Evolutionary conservation across 2,888 invertebrate species (phyloP), one percentile per base, ranked within the genome.

Genomic region (Yponomeuta sedellus): DNA sequence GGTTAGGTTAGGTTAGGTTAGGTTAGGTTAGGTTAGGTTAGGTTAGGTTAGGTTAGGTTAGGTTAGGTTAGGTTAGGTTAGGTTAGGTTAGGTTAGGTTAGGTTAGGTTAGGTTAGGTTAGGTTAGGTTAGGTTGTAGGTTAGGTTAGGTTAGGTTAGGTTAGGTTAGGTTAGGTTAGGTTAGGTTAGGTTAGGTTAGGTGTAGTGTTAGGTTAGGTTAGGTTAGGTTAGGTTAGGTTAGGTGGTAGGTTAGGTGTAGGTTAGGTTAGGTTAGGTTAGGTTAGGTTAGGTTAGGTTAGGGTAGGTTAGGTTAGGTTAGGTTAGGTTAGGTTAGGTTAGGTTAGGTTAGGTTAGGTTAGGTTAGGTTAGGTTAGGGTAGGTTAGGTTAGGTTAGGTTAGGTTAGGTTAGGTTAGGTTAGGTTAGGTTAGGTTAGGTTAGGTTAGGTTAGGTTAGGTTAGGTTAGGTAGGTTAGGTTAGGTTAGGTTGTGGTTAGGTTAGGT

Each of bases 161-260:
- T 61, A 61, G 61, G 61, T 61, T 61, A 61, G 61, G 61, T 61
- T 61, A 61, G 61, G 61, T 61, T 61, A 61, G 61, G 61, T 61
- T 61, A 61, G 61, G 61, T 61, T 61, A 61, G 61, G 61, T 61
- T 61, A 61, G 61, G 61, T 61, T 61, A 61, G 61, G 61, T 61
- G 20, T 22, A 25, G 61, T 61, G 61, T 61, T 61, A 61, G 61
- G 61, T 61, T 61, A 61, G 61, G 61, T 61, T 61, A 61, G 61
- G 61, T 61, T 61, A 61, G 61, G 61, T 61, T 61, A 61, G 61
- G 25, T 25, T 25, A 25, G 25, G 25, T 25, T 25, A 25, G 25
- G 25, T 25, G 25, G 25, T 25, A 25, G 25, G 25, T 25, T 25
- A 25, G 25, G 25, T 25, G 1, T 25, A 25, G 25, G 25, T 25